A percentile compares a stretch with the other conserved stretches of the same genome.
Conservation (phyloP, 2,113 vertebrate genomes). For the Carollia perspicillata region DNA sequence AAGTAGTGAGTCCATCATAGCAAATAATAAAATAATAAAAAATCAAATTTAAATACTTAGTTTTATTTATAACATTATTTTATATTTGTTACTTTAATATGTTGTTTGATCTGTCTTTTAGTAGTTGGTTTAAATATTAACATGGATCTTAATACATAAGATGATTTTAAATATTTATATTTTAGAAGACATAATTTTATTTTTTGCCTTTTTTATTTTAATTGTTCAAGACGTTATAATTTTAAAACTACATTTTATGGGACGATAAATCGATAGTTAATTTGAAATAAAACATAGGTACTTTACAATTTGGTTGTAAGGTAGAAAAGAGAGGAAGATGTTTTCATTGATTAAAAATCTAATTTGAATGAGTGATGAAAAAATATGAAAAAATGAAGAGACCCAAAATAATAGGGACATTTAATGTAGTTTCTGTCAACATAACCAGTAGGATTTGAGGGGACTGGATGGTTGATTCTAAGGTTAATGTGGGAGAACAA, state of each 20-base stretch:
- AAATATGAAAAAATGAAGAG: not conserved
- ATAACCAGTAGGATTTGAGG: not conserved
- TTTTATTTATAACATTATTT: slow-evolving; percentile 27
- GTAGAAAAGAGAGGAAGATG: not conserved
- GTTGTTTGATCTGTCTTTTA: slow-evolving; percentile 10
- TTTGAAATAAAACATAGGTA: not conserved
- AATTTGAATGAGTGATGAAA: not conserved
- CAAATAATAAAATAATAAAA: slow-evolving; percentile 17
- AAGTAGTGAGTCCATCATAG: not conserved
- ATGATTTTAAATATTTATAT: not conserved
- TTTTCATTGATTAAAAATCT: not conserved
- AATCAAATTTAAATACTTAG: slow-evolving; percentile 5
- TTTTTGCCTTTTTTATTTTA: too few relatives aligned
- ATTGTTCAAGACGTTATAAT: not conserved
- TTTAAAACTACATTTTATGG: not conserved
- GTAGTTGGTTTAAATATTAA: slow-evolving; percentile 45
- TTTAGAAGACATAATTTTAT: not conserved
- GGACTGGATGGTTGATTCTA: not conserved
- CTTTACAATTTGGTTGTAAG: not conserved
- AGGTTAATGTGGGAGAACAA: not conserved
- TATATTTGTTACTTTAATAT: not conserved
- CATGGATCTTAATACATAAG: not conserved
- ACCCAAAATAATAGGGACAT: not conserved
- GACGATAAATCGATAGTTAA: not conserved
- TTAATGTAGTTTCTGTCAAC: not conserved